phyloP scores from a whole-genome alignment of 2,888 invertebrate genomes.

The Polydrusus cervinus region DNA sequence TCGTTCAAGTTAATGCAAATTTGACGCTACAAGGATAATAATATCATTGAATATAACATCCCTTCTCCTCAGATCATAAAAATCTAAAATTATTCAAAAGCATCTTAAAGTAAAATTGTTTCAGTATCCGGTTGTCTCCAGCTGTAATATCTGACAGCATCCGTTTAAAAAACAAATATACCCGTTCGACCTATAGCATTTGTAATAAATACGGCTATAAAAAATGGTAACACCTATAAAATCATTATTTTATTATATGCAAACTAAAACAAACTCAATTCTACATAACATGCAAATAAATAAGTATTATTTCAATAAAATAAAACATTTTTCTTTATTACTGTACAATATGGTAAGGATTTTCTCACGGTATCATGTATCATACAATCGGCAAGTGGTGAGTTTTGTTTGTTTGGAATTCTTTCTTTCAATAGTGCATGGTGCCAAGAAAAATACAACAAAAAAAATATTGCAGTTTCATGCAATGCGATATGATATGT shows the following conservation, averaged over 20 bases:
- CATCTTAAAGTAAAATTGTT: background rate
- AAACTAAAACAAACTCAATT: conserved; percentile 36
- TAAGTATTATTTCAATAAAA: conserved; percentile 35
- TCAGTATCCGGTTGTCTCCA: too few species aligned
- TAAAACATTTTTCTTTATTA: conserved; percentile 40
- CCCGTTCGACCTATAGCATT: background rate
- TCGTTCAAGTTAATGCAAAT: too few species aligned
- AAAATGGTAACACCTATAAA: conserved; percentile 32
- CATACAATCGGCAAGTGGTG: conserved; percentile 43
- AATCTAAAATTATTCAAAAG: background rate
- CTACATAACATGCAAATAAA: conserved; percentile 26
- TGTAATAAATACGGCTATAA: conserved; percentile 10
- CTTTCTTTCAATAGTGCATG: background rate
- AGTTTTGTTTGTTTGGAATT: conserved; percentile 34
- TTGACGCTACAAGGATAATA: too few species aligned
- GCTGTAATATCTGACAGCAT: conserved; percentile 8
- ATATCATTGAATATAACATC: conserved; percentile 8
- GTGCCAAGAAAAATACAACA: background rate
- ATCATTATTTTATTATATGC: conserved; percentile 45
- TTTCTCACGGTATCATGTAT: conserved; percentile 48
- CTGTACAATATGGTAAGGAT: conserved; percentile 38
- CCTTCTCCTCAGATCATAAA: background rate
- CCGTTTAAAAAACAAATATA: conserved; percentile 16
- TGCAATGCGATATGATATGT: background rate
- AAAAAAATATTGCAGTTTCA: conserved; percentile 13